These are phyloP conservation scores for Lochmaea capreae DNA, from an alignment of 2,888 invertebrate genomes.

Conservation along the genomic window DNA sequence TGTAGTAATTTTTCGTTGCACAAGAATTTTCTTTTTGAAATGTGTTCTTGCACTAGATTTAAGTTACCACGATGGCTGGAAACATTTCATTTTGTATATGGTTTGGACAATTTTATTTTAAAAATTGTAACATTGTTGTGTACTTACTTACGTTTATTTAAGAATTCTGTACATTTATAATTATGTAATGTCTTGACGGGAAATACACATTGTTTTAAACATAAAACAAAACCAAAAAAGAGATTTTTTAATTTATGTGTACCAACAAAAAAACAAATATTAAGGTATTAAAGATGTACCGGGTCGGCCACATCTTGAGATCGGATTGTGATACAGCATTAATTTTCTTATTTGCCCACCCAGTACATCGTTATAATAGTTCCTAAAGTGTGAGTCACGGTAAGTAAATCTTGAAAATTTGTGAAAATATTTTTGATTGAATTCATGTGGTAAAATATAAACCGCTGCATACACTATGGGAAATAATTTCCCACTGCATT, in stretches of 20 bases:
- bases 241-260: background rate
- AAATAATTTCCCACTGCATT: too few species aligned
- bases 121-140: background rate
- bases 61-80: slow-evolving; percentile 44
- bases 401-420: too few species aligned
- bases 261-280: background rate
- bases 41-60: slow-evolving; percentile 47
- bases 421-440: background rate
- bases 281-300: background rate
- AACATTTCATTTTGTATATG: slow-evolving; percentile 30
- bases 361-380: too few species aligned
- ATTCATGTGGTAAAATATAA: background rate
- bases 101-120: background rate
- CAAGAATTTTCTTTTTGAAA: slow-evolving; percentile 37
- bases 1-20: slow-evolving; percentile 47
- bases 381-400: too few species aligned
- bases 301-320: too few species aligned
- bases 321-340: background rate
- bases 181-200: background rate
- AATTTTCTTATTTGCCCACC: too few species aligned
- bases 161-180: background rate
- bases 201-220: background rate
- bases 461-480: too few species aligned
- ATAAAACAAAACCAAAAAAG: background rate
- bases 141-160: background rate